Evolutionary conservation across 1,140 invertebrate species (phyloP).

Genomic region (Pissodes strobi): DNA sequence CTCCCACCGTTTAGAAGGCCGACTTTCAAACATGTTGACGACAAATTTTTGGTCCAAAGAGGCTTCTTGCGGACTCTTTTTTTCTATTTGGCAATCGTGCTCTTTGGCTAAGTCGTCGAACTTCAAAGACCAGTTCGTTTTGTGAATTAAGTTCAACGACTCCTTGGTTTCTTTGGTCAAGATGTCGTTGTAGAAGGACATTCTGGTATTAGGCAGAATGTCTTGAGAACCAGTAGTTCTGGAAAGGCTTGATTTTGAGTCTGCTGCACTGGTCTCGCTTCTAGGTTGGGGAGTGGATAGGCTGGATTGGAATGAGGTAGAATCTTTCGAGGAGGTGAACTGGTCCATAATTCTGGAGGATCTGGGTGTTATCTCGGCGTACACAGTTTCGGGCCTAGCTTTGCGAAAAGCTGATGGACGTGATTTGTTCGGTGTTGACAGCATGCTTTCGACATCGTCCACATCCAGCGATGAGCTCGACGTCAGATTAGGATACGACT

Average conservation of each 20-base stretch:
- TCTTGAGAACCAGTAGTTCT: neutral
- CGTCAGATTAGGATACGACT: no score
- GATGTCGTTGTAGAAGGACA: neutral
- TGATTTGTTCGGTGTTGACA: neutral
- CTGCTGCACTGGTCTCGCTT: neutral
- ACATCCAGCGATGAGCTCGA: neutral
- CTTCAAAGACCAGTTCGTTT: neutral
- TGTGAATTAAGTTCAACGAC: neutral
- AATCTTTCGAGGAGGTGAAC: neutral
- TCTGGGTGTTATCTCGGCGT: neutral
- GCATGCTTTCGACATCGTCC: neutral
- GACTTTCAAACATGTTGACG: neutral
- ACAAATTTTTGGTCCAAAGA: neutral
- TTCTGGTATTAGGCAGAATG: neutral
- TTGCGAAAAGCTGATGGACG: no score
- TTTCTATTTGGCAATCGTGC: neutral
- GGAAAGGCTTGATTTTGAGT: neutral
- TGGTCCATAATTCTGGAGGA: neutral
- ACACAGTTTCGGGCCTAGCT: neutral
- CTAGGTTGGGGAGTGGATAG: neutral
- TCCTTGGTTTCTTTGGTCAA: neutral
- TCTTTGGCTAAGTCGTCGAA: neutral
- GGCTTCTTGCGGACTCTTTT: neutral
- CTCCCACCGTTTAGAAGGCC: neutral
- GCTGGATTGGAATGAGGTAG: neutral